Evolutionary conservation across 2,888 invertebrate species (phyloP).

Genomic region (Dolomedes plantarius): DNA sequence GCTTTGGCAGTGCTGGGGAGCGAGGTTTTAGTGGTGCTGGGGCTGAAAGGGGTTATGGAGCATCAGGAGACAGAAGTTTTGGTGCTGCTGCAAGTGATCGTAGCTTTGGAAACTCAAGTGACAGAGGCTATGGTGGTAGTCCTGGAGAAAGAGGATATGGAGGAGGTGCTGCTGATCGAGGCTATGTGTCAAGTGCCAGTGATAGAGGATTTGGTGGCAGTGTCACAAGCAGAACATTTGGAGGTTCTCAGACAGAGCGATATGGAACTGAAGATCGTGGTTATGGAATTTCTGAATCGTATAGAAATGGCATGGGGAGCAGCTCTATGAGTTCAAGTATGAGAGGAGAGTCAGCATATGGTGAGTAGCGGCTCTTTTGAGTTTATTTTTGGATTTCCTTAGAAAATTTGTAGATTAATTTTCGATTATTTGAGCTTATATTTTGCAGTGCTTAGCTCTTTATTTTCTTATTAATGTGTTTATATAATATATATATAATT

Average conservation of each 20-base stretch:
- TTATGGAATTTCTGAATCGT: conserved; percentile 36
- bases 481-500: no score
- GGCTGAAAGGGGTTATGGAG: neutral
- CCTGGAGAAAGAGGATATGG: neutral
- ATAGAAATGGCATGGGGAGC: conserved; percentile 51
- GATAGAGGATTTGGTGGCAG: conserved; percentile 23
- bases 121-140: conserved; percentile 32
- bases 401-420: no score
- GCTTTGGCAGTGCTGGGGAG: conserved; percentile 13
- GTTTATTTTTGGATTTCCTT: no score
- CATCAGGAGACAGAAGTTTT: neutral
- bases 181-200: conserved; percentile 8
- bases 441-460: no score
- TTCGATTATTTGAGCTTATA: no score
- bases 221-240: conserved; percentile 10
- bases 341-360: conserved; percentile 36
- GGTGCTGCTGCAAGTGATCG: neutral
- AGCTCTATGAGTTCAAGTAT: conserved; percentile 22
- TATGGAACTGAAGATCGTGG: conserved; percentile 30
- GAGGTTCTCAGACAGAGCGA: neutral
- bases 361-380: conserved; percentile 32
- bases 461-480: no score
- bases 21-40: conserved; percentile 1
- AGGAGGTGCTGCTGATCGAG: neutral
- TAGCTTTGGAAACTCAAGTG: conserved; percentile 7